phyloP scores from a whole-genome alignment of 2,113 vertebrate species.

The Perca fluviatilis region DNA sequence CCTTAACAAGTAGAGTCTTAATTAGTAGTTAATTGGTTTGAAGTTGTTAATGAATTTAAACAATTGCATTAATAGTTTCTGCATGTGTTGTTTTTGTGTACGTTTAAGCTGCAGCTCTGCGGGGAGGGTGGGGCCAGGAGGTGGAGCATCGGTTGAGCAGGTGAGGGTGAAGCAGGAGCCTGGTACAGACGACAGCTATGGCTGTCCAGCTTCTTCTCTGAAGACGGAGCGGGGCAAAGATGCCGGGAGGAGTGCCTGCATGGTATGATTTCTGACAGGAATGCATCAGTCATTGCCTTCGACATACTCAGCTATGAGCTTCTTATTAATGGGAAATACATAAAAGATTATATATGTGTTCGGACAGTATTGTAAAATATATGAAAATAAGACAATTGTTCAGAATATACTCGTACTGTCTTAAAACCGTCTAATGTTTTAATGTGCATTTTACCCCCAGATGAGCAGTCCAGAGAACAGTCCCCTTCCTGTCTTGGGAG shows the following conservation, averaged over 20 bases:
- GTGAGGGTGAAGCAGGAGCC: slow-evolving; percentile 97
- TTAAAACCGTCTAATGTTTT: not conserved
- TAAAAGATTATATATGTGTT: not conserved
- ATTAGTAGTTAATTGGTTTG: not conserved
- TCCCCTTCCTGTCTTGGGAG: slow-evolving; percentile 81
- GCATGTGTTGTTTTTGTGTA: slow-evolving; percentile 31
- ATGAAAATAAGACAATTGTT: not conserved
- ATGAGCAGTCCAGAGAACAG: slow-evolving; percentile 96
- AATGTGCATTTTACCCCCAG: slow-evolving; percentile 76
- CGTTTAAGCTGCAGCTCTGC: slow-evolving; percentile 91
- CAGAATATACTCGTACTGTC: not conserved
- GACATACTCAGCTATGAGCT: not conserved
- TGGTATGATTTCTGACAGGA: slow-evolving; percentile 80
- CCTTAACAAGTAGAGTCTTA: not conserved
- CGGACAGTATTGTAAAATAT: not conserved
- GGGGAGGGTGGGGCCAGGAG: slow-evolving; percentile 83
- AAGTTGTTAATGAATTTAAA: not conserved
- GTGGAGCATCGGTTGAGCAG: slow-evolving; percentile 87
- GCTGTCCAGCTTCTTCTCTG: slow-evolving; percentile 80
- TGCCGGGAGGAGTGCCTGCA: slow-evolving; percentile 94
- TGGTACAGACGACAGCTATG: slow-evolving; percentile 91
- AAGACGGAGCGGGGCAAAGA: slow-evolving; percentile 93
- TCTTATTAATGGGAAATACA: not conserved
- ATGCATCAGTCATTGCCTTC: not conserved
- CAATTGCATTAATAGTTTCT: not conserved